A percentile compares a stretch with the other conserved stretches of the same genome.
phyloP scores from a whole-genome alignment of 2,797 vertebrate genomes.

The Pteropus rufus region DNA sequence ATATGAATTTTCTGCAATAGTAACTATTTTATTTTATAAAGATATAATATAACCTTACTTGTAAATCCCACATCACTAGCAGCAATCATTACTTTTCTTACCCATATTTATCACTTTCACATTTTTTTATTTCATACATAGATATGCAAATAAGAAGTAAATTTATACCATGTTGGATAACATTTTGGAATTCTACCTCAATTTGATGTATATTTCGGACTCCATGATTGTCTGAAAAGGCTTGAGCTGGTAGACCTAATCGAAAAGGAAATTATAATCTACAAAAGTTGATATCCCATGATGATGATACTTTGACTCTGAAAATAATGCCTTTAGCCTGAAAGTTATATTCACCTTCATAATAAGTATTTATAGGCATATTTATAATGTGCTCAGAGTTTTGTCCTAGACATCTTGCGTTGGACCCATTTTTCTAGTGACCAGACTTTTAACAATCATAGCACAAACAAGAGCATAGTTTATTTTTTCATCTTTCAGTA shows the following conservation, averaged over 20 bases:
- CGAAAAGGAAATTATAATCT: conserved; percentile 19
- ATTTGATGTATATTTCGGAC: conserved; percentile 4
- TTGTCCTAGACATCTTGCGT: not conserved
- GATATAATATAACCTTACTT: not conserved
- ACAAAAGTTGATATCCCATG: not conserved
- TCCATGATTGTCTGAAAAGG: not conserved
- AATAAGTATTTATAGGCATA: not conserved
- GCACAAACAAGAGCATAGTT: not conserved
- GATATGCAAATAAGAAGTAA: not conserved
- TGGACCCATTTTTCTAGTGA: not conserved
- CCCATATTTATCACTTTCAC: not conserved
- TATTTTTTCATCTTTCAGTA: not conserved
- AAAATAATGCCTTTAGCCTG: not conserved
- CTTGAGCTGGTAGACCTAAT: not conserved
- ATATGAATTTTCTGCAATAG: not conserved
- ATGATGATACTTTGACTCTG: not conserved
- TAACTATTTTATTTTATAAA: conserved; percentile 3
- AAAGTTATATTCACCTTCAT: not conserved
- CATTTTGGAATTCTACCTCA: not conserved
- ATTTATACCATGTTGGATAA: not conserved
- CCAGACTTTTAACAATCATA: not conserved
- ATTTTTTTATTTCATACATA: conserved; percentile 21
- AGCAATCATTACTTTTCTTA: not conserved
- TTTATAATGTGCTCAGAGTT: not conserved
- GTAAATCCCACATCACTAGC: not conserved